Evolutionary conservation across 2,888 invertebrate genomes (phyloP).

Genomic region (Zygaena filipendulae): DNA sequence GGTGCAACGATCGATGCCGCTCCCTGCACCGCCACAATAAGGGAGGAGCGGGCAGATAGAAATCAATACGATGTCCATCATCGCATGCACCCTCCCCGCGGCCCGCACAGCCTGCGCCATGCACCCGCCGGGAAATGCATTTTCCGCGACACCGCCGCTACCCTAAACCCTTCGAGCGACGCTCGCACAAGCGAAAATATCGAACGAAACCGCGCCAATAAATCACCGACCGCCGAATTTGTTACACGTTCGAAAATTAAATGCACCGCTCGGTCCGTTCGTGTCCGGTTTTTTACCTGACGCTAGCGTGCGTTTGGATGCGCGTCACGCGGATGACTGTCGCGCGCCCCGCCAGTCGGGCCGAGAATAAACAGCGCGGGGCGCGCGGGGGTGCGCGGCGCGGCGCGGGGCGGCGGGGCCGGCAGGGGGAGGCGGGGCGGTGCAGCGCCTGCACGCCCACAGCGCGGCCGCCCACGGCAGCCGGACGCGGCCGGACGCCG

Average conservation of each 20-base stretch:
- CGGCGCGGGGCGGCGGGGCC: slow-evolving; percentile 37
- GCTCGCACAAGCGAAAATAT: slow-evolving; percentile 15
- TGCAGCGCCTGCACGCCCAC: slow-evolving; percentile 60
- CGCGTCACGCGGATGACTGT: slow-evolving; percentile 65
- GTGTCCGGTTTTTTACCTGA: slow-evolving; percentile 34
- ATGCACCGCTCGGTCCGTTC: slow-evolving; percentile 55
- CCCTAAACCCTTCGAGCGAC: slow-evolving; percentile 29
- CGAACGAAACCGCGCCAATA: too few relatives aligned
- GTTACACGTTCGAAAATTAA: slow-evolving; percentile 44
- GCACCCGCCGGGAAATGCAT: slow-evolving; percentile 60
- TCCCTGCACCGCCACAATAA: slow-evolving; percentile 61
- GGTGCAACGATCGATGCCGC: slow-evolving; percentile 64
- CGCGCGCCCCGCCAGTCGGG: slow-evolving; percentile 52
- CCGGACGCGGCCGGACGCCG: slow-evolving; percentile 25
- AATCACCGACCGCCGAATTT: too few relatives aligned
- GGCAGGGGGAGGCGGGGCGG: slow-evolving; percentile 31
- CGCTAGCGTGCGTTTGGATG: slow-evolving; percentile 46
- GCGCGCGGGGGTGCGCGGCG: slow-evolving; percentile 22
- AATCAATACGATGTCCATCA: slow-evolving; percentile 71
- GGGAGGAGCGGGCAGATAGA: slow-evolving; percentile 68
- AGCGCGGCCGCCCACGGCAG: slow-evolving; percentile 47
- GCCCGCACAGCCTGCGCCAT: slow-evolving; percentile 60
- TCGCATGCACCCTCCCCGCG: slow-evolving; percentile 72
- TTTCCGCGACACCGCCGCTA: slow-evolving; percentile 42
- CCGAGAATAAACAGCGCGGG: slow-evolving; percentile 61